These are phyloP conservation scores for Opisthocomus hoazin DNA, from an alignment of 2,113 vertebrate species.

Conservation along the genomic window DNA sequence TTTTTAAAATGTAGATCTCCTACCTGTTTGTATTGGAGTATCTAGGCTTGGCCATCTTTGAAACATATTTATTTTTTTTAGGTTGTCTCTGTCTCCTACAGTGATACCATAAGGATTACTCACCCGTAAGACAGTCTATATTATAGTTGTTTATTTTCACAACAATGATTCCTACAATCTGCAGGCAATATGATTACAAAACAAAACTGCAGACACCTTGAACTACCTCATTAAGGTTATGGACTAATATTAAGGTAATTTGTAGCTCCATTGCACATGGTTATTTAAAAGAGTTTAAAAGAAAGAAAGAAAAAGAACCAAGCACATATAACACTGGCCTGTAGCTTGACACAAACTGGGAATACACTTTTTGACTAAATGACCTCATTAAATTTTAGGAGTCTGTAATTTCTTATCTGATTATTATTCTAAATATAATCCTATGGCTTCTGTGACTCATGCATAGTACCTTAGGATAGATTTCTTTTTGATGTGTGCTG, in stretches of 20 bases:
- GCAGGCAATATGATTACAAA: slow-evolving; percentile 26
- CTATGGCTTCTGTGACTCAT: slow-evolving; percentile 46
- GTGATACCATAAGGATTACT: not conserved
- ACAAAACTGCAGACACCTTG: slow-evolving; percentile 18
- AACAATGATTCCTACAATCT: not conserved
- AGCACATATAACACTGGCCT: not conserved
- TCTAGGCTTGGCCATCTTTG: not conserved
- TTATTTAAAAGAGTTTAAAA: slow-evolving; percentile 32
- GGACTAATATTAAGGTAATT: slow-evolving; percentile 57
- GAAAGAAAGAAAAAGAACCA: not conserved
- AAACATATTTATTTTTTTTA: not conserved
- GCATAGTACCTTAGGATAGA: not conserved
- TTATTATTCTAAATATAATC: slow-evolving; percentile 59
- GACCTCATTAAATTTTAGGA: slow-evolving; percentile 64
- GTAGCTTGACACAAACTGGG: slow-evolving; percentile 50
- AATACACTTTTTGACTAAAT: slow-evolving; percentile 56
- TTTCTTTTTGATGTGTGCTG: slow-evolving; percentile 34
- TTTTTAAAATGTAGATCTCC: not conserved
- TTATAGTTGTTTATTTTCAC: not conserved
- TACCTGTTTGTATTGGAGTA: not conserved
- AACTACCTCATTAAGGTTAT: slow-evolving; percentile 48
- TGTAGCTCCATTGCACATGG: slow-evolving; percentile 45
- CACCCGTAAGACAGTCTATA: not conserved
- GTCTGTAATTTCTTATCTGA: slow-evolving; percentile 53
- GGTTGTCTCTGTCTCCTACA: not conserved